Base-by-base conservation (phyloP, 1,140 invertebrate species). In the Elymnias hypermnestra region DNA sequence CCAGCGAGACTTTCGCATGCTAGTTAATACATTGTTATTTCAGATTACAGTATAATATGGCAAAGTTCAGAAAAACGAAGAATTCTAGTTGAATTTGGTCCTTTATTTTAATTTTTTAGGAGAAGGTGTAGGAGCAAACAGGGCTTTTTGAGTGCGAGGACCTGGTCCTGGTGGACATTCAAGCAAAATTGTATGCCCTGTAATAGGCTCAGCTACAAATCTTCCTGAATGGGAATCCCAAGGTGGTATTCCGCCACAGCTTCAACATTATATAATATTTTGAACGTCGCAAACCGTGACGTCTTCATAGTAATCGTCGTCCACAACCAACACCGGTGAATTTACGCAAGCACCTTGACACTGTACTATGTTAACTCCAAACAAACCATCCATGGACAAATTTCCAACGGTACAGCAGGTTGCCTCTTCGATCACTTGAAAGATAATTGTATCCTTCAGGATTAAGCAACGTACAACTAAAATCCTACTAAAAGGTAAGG, bases 221-320 rank as follows among this genome's bases (percentile, higher is more conserved):
- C 74, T 61, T 22, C 72, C 72, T 36, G 57, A 72, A 29, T 74
- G 78, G 45, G 21, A 59, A 59, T n/a, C 7, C 18, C 50, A 46
- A n/a, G 58, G 67, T 15, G 79, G 76, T 37, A 83, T 83, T 4
- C 57, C 51, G 21, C 79, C 79, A 40, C 37, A 52, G 48, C 46
- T 66, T 7, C 81, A 29, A 5, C 45, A 61, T 33, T 63, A 35
- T 15, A 81, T 81, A 22, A 83, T 81, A n/a, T 74, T 67, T 26
- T 72, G 52, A 2, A 83, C 66, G 35, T 77, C 66, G 18, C 51
- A 53, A 5, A 63, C 50, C 18, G 47, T 68, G 1, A 83, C 44
- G 23, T 83, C 79, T 48, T 83, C 76, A 53, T 70, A 83, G 47
- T 81, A 81, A 60, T 83, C 76, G 56, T 83, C 79, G 41, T 83